Evolutionary conservation across 1,140 invertebrate species (phyloP), one percentile per base, ranked within the genome.

Genomic region (Eupristina koningsbergeri): DNA sequence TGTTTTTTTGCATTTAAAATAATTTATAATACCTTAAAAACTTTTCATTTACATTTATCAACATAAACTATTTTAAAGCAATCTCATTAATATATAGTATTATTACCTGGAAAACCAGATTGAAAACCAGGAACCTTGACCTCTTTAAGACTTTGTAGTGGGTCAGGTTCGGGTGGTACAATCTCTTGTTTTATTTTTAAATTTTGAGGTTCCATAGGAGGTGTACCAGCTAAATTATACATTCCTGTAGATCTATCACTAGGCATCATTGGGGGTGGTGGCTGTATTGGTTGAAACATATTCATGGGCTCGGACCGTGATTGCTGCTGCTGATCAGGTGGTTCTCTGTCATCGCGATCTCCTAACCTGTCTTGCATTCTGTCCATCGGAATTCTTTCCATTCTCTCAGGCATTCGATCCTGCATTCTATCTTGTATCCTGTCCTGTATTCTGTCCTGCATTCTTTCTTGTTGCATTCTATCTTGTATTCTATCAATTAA

Each of bases 171-270:
- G 61, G 93, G 92, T 69, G 94, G 93, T 80, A 94, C 93, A 47
- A 95, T 93, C 92, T 96, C 96, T 89, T 96, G 95, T 90, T 97
- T 97, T 34, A 96, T 96, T 89, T 97, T 96, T 73, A 96, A 91
- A 89, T 96, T 96, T 89, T 96, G 96, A 19, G 96, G 96, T 89
- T 96, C 92, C 88, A 93, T 89, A 0, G 91, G 92, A 3, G 92
- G 92, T 93, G 89, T 94, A 90, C 89, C 93, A 86, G 89, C 93
- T 86, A 93, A 88, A 90, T 87, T 93, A 87, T 92, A 93, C 78
- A 89, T 86, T 11, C 87, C 80, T 11, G 36, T 26, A 13, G 88
- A n/a, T 71, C 91, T 89, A 26, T 89, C 88, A 1, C 85, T 82
- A 0, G 87, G 83, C 17, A 88, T 85, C 64, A 88, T 86, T 8